Conservation (phyloP, 1,140 invertebrate species). For the Drosophila mojavensis region DNA sequence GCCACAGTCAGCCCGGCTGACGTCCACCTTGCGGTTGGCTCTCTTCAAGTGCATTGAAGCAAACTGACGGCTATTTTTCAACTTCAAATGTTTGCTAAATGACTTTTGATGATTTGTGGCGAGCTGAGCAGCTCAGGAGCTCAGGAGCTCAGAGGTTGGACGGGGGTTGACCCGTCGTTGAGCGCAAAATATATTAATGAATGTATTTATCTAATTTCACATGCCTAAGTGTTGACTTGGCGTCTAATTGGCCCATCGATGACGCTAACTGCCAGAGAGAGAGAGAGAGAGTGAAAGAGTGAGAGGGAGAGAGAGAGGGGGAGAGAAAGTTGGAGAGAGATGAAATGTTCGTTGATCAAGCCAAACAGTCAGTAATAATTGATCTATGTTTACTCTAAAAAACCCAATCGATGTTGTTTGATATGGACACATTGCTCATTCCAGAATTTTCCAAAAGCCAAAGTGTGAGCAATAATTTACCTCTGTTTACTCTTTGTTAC, state of each 20-base stretch:
- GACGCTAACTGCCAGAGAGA: background rate
- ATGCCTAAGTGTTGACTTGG: constrained; percentile 65
- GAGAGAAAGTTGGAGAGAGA: too few relatives aligned
- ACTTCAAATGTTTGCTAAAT: constrained; percentile 83
- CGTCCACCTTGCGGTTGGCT: constrained; percentile 45
- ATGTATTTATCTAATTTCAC: constrained; percentile 79
- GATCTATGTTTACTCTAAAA: background rate
- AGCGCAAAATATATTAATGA: constrained; percentile 77
- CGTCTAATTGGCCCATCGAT: constrained; percentile 68
- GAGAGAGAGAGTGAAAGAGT: too few relatives aligned
- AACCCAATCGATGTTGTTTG: too few relatives aligned
- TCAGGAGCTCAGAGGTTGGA: background rate
- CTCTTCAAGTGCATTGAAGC: constrained; percentile 81
- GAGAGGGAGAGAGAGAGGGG: too few relatives aligned
- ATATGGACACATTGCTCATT: too few relatives aligned
- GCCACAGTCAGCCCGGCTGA: constrained; percentile 44
- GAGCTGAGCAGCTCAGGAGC: constrained; percentile 13
- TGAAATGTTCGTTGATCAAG: too few relatives aligned
- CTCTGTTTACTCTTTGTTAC: too few relatives aligned
- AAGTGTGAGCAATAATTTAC: too few relatives aligned
- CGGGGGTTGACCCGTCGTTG: constrained; percentile 41
- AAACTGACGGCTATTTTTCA: constrained; percentile 82
- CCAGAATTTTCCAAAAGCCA: too few relatives aligned
- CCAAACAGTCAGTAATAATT: background rate
- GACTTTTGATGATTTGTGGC: constrained; percentile 83